Conservation (phyloP, 2,888 invertebrate species). For the Caenorhabditis virilis region DNA sequence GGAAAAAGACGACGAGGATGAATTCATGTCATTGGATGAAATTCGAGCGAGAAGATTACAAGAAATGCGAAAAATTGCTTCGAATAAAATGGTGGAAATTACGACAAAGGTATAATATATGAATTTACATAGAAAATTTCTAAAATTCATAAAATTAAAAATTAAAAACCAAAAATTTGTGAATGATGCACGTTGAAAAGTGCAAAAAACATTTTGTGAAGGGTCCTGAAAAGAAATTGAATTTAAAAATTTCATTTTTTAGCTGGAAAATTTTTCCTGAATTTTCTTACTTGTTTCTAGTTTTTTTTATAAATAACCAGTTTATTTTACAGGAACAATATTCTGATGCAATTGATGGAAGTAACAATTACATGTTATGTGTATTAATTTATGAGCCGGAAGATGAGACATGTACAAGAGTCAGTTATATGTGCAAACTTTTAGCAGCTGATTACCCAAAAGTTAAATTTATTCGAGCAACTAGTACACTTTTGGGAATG, state of each 20-base stretch:
- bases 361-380: slow-evolving; percentile 24
- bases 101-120: slow-evolving; percentile 50
- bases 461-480: slow-evolving; percentile 41
- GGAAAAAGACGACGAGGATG: slow-evolving; percentile 34
- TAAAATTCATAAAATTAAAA: too few relatives aligned
- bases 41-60: slow-evolving; percentile 49
- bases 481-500: slow-evolving; percentile 43
- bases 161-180: too few relatives aligned
- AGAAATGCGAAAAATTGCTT: slow-evolving; percentile 48
- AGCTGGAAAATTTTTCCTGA: too few relatives aligned
- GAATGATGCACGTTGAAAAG: too few relatives aligned
- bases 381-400: slow-evolving; percentile 47
- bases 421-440: slow-evolving; percentile 32
- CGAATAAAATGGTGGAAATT: slow-evolving; percentile 56
- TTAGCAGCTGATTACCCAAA: slow-evolving; percentile 36
- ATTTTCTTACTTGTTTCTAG: too few relatives aligned
- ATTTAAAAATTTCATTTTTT: too few relatives aligned
- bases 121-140: too few relatives aligned
- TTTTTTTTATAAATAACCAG: too few relatives aligned
- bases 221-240: too few relatives aligned
- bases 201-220: too few relatives aligned
- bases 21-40: slow-evolving; percentile 53
- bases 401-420: slow-evolving; percentile 26
- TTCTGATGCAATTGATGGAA: slow-evolving; percentile 35
- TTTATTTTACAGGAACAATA: slow-evolving; percentile 37